Base-by-base conservation (phyloP, 2,797 vertebrate genomes). In the Falco cherrug region DNA sequence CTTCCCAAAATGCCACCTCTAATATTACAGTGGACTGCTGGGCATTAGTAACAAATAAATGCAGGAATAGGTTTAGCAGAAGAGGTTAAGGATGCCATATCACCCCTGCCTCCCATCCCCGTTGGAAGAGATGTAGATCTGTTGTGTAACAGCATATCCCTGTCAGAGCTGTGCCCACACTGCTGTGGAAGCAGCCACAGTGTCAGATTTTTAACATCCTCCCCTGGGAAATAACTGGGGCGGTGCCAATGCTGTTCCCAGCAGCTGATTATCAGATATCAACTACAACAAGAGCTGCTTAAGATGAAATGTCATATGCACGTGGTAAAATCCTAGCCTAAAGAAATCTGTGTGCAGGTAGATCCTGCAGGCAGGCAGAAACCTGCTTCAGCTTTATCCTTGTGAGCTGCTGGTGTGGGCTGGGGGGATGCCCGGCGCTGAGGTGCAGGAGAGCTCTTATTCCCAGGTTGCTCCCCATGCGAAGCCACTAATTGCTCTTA, bases 381-480 rank as follows among this genome's bases (percentile, higher is more conserved):
- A 41, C 31, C 74, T 69, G n/a, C 47, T 90, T 26, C 26, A 45
- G 43, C 37, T 67, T 45, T 26, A 60, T 33, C 67, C 43, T 13
- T 12, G 31, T 0, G 7, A 69, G 60, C 54, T 83, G 71, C 59
- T 0, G 1, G 48, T 0, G 0, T 41, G 48, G 37, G 19, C 18
- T 0, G 0, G 24, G 45, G 45, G 31, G 5, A 37, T 57, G 28
- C 47, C 68, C 1, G 1, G 22, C 41, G 8, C 50, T 8, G 56
- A 0, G 0, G 11, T 4, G 0, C 4, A 5, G 18, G 53, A 35
- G 25, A 77, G 2, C 11, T 15, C 11, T 10, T 45, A 16, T 71
- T 35, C 39, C 51, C 75, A 31, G 47, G 51, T 43, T 73, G 8
- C 1, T 3, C 4, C 29, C 18, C 37, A 6, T 0, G 0, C 1